phyloP scores from a whole-genome alignment of 2,888 invertebrate genomes.

The Mantis religiosa region DNA sequence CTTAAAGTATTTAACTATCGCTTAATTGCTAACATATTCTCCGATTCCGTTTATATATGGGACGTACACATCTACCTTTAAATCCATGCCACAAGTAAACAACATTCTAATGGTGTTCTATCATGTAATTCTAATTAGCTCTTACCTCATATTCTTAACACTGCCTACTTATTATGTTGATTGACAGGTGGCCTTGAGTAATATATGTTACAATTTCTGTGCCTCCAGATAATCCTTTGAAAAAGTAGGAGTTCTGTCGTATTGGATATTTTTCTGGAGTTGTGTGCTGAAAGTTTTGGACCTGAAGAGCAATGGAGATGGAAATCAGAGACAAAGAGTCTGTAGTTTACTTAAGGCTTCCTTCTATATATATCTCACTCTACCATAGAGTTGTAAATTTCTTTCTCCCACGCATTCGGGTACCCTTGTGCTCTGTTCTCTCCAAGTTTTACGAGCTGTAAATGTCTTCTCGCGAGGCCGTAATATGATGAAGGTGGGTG shows the following conservation, averaged over 20 bases:
- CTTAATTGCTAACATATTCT: too few relatives aligned
- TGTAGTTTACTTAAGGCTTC: neutral
- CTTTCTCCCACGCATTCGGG: neutral
- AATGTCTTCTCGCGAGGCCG: neutral
- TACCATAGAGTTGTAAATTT: neutral
- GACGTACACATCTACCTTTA: too few relatives aligned
- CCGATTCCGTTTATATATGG: too few relatives aligned
- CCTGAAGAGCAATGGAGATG: neutral
- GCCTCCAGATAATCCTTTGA: neutral
- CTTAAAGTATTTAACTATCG: too few relatives aligned
- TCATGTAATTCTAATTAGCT: too few relatives aligned
- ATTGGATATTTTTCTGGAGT: neutral
- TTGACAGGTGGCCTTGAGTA: neutral
- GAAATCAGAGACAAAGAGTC: neutral
- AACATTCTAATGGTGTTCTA: too few relatives aligned
- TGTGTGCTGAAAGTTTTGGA: neutral
- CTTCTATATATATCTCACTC: neutral
- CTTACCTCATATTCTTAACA: too few relatives aligned
- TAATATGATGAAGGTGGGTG: neutral
- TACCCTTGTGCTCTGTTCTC: neutral
- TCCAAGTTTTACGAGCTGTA: neutral
- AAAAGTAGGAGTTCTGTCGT: neutral
- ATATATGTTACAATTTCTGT: neutral
- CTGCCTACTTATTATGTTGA: too few relatives aligned
- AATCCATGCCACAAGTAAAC: too few relatives aligned